Evolutionary conservation across 2,113 vertebrate species (phyloP), one percentile per base, ranked within the genome.

Genomic region (Falco punctatus): DNA sequence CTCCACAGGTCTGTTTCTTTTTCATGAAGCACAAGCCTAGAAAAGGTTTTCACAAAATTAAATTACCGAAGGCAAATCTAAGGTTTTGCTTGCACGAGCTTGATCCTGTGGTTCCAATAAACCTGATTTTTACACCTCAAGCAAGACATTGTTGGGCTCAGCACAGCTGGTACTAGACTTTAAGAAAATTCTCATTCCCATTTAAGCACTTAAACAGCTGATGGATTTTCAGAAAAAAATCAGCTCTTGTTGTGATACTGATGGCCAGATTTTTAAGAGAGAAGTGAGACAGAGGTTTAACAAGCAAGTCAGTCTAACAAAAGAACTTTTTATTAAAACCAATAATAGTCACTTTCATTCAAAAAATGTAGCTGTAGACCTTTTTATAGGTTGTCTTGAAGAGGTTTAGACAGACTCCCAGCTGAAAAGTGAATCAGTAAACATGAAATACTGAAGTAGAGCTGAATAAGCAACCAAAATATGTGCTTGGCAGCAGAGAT

Each of bases 391-490:
- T 61, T 58, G 18, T 33, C 22, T 82, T 55, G 8, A 86, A 49
- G 27, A 67, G 38, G 38, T 81, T 88, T 92, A 49, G 72, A 71
- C 19, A 93, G 57, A 66, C 9, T 92, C 26, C 21, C 10, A 86
- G 55, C 17, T 46, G 58, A 52, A 91, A 93, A 92, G 11, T 81
- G 75, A 96, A 74, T 66, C 11, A 66, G 91, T 66, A 94, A 93
- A 91, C 35, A 51, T 90, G 52, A 93, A 93, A 92, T 75, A 79
- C 8, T 88, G 58, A 93, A 94, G 77, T 42, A 54, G 58, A 96
- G 40, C 18, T 85, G 58, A 95, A 38, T 49, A 92, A 57, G 19
- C 73, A 89, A 74, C 17, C 40, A 57, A 74, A 92, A 57, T 33
- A 58, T 27, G 5, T 54, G 11, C 23, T 93, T 44, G 30, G 23